Percentiles rank a stretch among this genome's conserved stretches.
These are phyloP conservation scores for Vultur gryphus DNA, from an alignment of 2,797 vertebrate genomes.

Conservation along the genomic window DNA sequence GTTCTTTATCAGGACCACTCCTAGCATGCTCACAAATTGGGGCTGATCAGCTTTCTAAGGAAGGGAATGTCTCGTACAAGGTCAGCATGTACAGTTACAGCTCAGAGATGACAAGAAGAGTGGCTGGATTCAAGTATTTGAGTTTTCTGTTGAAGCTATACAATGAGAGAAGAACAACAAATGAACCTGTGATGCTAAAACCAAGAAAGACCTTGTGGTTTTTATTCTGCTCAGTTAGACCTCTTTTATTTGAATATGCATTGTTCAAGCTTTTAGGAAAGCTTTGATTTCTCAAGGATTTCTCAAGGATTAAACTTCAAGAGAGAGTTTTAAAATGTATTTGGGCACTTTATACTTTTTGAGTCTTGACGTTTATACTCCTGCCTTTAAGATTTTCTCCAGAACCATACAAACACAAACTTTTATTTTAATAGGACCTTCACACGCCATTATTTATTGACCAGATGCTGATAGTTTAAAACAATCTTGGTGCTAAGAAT, in stretches of 20 bases:
- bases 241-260: neutral
- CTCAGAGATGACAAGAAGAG: neutral
- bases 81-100: neutral
- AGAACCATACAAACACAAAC: neutral
- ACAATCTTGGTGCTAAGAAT: neutral
- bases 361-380: neutral
- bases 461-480: neutral
- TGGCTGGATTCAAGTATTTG: neutral
- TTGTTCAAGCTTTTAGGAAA: neutral
- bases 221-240: neutral
- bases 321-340: neutral
- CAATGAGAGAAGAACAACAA: neutral
- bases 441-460: neutral
- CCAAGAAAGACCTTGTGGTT: neutral
- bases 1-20: neutral
- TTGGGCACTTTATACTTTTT: neutral
- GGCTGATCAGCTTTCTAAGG: neutral
- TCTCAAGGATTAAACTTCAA: neutral
- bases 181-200: neutral
- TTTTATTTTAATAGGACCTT: neutral
- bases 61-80: neutral
- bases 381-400: neutral
- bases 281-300: neutral
- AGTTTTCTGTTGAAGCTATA: neutral
- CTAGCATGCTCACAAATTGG: neutral